A percentile compares a stretch with the other conserved stretches of the same genome.
phyloP scores from a whole-genome alignment of 92 coral and sea anemone genomes.

The Bergia sp. region DNA sequence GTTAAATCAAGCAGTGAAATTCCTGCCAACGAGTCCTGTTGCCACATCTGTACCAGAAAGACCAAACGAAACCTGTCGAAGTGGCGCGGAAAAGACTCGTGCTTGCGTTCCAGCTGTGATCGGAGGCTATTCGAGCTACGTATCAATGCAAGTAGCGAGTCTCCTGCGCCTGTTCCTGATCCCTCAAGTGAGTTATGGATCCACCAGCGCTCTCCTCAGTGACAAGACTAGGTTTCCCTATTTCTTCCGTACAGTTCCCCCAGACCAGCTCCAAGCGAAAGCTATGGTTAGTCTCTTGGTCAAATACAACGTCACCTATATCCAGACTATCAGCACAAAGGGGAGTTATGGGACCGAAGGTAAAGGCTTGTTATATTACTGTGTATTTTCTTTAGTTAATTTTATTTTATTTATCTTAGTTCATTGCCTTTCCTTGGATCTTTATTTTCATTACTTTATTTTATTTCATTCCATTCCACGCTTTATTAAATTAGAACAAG shows the following conservation, averaged over 20 bases:
- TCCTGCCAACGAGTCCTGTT: conserved; percentile 26
- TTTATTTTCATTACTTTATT: background rate
- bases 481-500: too few species aligned
- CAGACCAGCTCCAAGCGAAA: conserved; percentile 39
- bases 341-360: conserved; percentile 50
- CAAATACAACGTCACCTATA: conserved; percentile 50
- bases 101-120: conserved; percentile 39
- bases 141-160: conserved; percentile 45
- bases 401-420: background rate
- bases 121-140: conserved; percentile 34
- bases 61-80: background rate
- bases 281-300: conserved; percentile 43
- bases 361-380: background rate
- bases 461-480: too few species aligned
- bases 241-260: conserved; percentile 52
- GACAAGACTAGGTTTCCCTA: conserved; percentile 47
- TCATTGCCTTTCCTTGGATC: background rate
- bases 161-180: conserved; percentile 42
- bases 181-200: conserved; percentile 55
- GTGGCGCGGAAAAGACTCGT: background rate
- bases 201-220: conserved; percentile 52
- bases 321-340: conserved; percentile 41
- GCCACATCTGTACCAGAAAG: background rate
- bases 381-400: too few species aligned
- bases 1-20: conserved; percentile 51